These are phyloP conservation scores for Butorides virescens DNA, from an alignment of 2,113 vertebrate species.

Conservation along the genomic window DNA sequence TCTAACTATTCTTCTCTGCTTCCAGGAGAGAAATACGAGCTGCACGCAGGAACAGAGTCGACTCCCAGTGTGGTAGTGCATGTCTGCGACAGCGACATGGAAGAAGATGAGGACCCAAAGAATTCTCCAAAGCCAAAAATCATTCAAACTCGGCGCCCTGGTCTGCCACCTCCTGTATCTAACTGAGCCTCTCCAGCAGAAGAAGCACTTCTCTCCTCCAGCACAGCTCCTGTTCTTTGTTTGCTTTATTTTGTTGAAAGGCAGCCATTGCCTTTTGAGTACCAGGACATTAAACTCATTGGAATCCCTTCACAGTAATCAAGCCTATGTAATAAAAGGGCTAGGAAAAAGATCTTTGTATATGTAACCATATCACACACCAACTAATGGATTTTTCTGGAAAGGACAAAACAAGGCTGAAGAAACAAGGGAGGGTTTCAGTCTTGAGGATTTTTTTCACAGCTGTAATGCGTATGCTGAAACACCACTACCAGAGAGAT, in stretches of 20 bases:
- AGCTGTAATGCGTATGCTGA: background rate
- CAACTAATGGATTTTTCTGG: constrained; percentile 7
- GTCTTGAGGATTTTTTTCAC: constrained; percentile 2
- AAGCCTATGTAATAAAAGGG: constrained; percentile 75
- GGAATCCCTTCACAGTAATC: constrained; percentile 64
- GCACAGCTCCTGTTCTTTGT: constrained; percentile 55
- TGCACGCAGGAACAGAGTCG: constrained; percentile 86
- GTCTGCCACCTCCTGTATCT: constrained; percentile 78
- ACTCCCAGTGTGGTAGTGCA: constrained; percentile 89
- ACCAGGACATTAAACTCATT: constrained; percentile 69
- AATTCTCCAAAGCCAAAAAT: constrained; percentile 88
- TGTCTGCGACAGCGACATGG: constrained; percentile 84
- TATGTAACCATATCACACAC: constrained; percentile 64
- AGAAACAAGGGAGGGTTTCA: background rate
- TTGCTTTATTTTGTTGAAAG: constrained; percentile 61
- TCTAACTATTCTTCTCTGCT: background rate
- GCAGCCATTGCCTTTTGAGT: constrained; percentile 62
- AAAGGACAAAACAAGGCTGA: constrained; percentile 13
- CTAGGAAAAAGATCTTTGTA: constrained; percentile 72
- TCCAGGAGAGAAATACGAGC: constrained; percentile 87
- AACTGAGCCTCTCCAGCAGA: constrained; percentile 73
- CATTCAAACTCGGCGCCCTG: constrained; percentile 85
- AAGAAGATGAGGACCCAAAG: constrained; percentile 85
- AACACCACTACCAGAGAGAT: background rate
- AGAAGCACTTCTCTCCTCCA: constrained; percentile 55